Percentiles rank a stretch among this genome's conserved stretches.
Conservation (phyloP, 2,797 vertebrate species). For the Holocentrus rufus region DNA sequence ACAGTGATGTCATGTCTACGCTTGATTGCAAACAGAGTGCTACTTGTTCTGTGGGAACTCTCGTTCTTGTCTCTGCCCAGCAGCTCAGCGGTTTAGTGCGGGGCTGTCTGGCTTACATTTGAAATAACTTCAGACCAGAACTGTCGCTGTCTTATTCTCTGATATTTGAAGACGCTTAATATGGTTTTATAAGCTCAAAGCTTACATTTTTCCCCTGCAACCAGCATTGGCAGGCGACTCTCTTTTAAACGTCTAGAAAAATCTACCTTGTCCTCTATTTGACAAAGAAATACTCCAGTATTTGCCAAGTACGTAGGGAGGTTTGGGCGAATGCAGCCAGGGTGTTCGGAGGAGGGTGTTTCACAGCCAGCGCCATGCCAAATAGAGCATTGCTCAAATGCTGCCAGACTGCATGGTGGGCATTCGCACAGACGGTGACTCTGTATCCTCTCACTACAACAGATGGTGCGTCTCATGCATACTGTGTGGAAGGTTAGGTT, state of each 20-base stretch:
- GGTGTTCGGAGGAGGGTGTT: slow-evolving; percentile 43
- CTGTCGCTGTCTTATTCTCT: slow-evolving; percentile 44
- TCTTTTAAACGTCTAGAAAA: slow-evolving; percentile 25
- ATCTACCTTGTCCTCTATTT: slow-evolving; percentile 32
- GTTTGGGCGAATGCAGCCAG: slow-evolving; percentile 43
- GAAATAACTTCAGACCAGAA: slow-evolving; percentile 33
- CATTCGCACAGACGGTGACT: slow-evolving; percentile 70
- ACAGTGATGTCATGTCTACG: slow-evolving; percentile 64
- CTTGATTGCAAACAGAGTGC: slow-evolving; percentile 68
- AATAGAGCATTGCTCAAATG: slow-evolving; percentile 65
- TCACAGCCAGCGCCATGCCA: slow-evolving; percentile 66
- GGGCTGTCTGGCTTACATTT: slow-evolving; percentile 30
- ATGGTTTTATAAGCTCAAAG: slow-evolving; percentile 30
- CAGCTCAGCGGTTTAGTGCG: slow-evolving; percentile 33
- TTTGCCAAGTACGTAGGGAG: slow-evolving; percentile 37
- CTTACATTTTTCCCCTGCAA: slow-evolving; percentile 4
- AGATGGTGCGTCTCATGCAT: slow-evolving; percentile 76
- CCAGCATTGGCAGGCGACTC: not conserved
- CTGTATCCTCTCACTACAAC: slow-evolving; percentile 71
- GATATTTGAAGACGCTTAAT: slow-evolving; percentile 43
- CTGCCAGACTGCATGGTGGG: slow-evolving; percentile 68
- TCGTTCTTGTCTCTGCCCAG: slow-evolving; percentile 32
- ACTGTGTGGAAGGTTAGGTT: slow-evolving; percentile 72
- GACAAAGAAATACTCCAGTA: not conserved
- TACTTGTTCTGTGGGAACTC: slow-evolving; percentile 57